Conservation (phyloP, 2,888 invertebrate species). For the Pyrrhosoma nymphula region DNA sequence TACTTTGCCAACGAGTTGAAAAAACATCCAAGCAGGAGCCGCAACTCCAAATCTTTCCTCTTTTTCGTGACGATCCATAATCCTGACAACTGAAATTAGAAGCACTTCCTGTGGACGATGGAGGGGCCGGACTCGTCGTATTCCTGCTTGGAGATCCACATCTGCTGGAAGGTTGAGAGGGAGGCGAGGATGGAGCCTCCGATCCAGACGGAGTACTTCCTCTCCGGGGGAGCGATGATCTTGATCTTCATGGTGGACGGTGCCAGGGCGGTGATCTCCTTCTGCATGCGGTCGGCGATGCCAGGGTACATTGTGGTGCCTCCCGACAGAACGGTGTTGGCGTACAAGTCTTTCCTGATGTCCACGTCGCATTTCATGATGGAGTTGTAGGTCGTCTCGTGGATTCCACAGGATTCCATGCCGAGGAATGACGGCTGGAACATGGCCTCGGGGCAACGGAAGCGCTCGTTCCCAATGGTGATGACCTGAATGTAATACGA, state of each 20-base stretch:
- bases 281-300: constrained; percentile 98
- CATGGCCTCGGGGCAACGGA: constrained; percentile 93
- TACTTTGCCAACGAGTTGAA: not conserved
- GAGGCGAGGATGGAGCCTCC: constrained; percentile 98
- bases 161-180: constrained; percentile 93
- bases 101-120: constrained; percentile 98
- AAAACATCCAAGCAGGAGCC: not conserved
- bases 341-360: constrained; percentile 94
- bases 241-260: constrained; percentile 84
- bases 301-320: constrained; percentile 98
- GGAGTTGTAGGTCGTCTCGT: constrained; percentile 95
- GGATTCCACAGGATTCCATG: constrained; percentile 94
- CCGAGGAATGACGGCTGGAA: constrained; percentile 95
- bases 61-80: not conserved
- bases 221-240: constrained; percentile 94
- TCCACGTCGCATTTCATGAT: constrained; percentile 98
- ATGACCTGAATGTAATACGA: constrained; percentile 80
- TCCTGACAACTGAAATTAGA: constrained; percentile 81
- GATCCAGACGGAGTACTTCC: constrained; percentile 99
- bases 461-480: constrained; percentile 92
- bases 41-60: not conserved
- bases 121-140: constrained; percentile 98
- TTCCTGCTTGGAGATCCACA: constrained; percentile 98
- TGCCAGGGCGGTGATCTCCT: constrained; percentile 94
- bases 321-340: constrained; percentile 94